Conservation (phyloP, 2,888 invertebrate genomes). For the Mactromeris polynyma region DNA sequence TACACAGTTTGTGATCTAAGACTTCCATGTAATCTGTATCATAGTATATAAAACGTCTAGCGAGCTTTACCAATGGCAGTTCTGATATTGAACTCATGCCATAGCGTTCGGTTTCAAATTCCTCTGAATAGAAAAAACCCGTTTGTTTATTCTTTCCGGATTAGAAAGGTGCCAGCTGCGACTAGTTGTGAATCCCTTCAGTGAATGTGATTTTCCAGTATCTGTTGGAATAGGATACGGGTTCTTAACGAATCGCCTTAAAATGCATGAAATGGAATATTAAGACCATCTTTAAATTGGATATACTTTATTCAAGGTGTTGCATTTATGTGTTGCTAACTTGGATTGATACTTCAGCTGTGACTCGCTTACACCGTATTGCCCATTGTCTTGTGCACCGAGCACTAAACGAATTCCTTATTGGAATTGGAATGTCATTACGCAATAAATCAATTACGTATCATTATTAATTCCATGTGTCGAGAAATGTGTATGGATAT, state of each 20-base stretch:
- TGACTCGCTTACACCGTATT: too few relatives aligned
- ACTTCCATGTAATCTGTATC: neutral
- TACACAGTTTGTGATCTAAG: neutral
- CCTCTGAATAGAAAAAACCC: neutral
- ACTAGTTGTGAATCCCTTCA: neutral
- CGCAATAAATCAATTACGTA: too few relatives aligned
- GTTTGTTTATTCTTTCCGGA: slow-evolving; percentile 9
- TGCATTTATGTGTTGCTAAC: neutral
- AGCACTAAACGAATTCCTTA: too few relatives aligned
- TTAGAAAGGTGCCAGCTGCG: slow-evolving; percentile 11
- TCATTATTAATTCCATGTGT: too few relatives aligned
- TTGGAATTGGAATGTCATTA: too few relatives aligned
- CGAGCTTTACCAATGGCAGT: slow-evolving; percentile 1
- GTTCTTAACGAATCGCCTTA: neutral
- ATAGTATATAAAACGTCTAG: slow-evolving; percentile 19
- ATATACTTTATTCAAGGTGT: neutral
- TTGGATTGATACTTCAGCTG: too few relatives aligned
- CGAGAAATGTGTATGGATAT: too few relatives aligned
- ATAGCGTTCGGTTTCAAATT: neutral
- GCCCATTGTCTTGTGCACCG: too few relatives aligned
- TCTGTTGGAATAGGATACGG: neutral
- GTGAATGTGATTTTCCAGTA: neutral
- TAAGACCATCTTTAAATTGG: neutral
- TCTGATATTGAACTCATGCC: neutral
- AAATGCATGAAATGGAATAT: neutral